Conservation (phyloP, 2,888 invertebrate genomes). For the Drosophila sordidula region DNA sequence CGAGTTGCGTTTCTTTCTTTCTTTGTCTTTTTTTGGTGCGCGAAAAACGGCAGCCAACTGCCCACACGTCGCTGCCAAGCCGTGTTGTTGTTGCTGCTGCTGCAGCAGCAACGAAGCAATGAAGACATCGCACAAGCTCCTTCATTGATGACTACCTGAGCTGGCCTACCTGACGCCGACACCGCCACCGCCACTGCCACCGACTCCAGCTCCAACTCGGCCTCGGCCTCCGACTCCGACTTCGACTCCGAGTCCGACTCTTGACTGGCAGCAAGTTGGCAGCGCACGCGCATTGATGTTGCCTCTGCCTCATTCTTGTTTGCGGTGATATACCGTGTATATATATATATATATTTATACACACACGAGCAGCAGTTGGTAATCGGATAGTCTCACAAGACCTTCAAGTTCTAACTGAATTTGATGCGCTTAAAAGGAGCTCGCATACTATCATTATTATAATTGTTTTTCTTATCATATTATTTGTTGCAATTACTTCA, state of each 20-base stretch:
- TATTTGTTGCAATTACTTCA: too few relatives aligned
- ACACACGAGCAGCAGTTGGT: too few relatives aligned
- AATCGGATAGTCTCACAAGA: background rate
- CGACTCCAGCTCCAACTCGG: slow-evolving; percentile 1
- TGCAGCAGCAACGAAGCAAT: slow-evolving; percentile 35
- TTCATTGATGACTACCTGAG: slow-evolving; percentile 65
- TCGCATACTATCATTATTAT: too few relatives aligned
- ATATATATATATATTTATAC: background rate
- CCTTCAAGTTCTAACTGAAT: too few relatives aligned
- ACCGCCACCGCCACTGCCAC: slow-evolving; percentile 15
- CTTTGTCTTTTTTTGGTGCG: slow-evolving; percentile 43
- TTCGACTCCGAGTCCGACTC: slow-evolving; percentile 10
- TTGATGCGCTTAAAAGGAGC: too few relatives aligned
- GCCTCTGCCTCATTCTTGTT: slow-evolving; percentile 1
- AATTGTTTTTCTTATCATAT: background rate
- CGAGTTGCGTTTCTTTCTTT: slow-evolving; percentile 1
- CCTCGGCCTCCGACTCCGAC: background rate
- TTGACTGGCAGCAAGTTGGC: slow-evolving; percentile 22
- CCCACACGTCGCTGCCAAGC: slow-evolving; percentile 57
- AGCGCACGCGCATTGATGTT: slow-evolving; percentile 32
- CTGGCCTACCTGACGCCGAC: slow-evolving; percentile 40
- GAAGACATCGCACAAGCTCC: slow-evolving; percentile 53
- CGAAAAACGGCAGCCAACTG: slow-evolving; percentile 74
- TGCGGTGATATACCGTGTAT: slow-evolving; percentile 13
- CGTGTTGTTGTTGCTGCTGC: slow-evolving; percentile 20